Evolutionary conservation across 2,797 vertebrate species (phyloP), one percentile per base, ranked within the genome.

Genomic region (Mormyrus proboscirostris): DNA sequence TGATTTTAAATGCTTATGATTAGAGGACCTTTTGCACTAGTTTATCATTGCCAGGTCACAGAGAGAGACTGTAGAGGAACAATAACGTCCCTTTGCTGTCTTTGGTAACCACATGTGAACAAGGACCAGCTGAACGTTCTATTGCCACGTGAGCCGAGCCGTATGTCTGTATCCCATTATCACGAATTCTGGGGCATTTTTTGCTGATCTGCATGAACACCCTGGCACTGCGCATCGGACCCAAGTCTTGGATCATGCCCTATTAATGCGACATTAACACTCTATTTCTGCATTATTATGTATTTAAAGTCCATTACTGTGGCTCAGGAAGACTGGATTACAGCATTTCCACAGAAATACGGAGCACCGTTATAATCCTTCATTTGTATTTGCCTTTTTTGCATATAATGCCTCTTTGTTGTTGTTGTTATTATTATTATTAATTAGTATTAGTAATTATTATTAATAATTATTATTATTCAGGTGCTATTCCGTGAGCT

Each of bases 301-400:
- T 29, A 85, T 85, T 41, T 38, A 87, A 59, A 1, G 14, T 87
- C 14, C 22, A 41, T 87, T 87, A 38, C 33, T 87, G 86, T 87
- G 51, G 22, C 82, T 85, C 49, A 51, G 82, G 82, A 85, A 85
- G 82, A 29, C 49, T 50, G 76, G 41, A 82, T 82, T 82, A 51
- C 44, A 44, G n/a, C 44, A 29, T 87, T 57, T 57, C 3, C 29
- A 59, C 50, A 33, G 29, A 86, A 55, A 33, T 57, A 86, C 7
- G 51, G 19, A 33, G 51, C 25, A 0, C 12, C 12, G 2, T 53
- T 51, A 33, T 29, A 85, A 82, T 14, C 41, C 84, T 51, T 85
- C 47, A 49, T 73, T 51, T 14, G 25, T 49, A 85, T 49, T 85
- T 50, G 41, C 44, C n/a, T 84, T 25, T n/a, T 84, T 84, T 85